Conservation (phyloP, 2,113 vertebrate species). For the Podocnemis expansa region DNA sequence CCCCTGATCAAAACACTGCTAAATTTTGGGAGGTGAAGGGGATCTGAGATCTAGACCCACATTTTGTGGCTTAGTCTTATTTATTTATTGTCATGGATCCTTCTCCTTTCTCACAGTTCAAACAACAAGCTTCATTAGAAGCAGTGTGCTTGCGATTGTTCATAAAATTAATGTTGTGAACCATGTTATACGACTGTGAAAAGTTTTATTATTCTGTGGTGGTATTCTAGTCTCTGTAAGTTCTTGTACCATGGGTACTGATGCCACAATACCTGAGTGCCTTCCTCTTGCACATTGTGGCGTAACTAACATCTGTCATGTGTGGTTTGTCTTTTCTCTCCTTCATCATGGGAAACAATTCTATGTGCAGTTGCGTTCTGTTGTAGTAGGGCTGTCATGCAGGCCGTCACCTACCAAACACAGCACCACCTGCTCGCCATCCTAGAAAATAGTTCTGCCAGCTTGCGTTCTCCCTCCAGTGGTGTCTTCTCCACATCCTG, state of each 20-base stretch:
- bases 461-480: no score
- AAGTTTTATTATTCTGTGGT: not conserved
- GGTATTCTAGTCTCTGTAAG: not conserved
- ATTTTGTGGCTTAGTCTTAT: not conserved
- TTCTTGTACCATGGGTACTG: not conserved
- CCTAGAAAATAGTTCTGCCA: no score
- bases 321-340: not conserved
- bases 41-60: not conserved
- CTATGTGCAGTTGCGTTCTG: not conserved
- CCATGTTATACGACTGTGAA: not conserved
- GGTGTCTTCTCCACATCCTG: no score
- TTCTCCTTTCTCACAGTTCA: not conserved
- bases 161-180: not conserved
- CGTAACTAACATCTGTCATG: conserved; percentile 17
- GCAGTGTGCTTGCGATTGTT: not conserved
- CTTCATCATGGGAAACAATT: not conserved
- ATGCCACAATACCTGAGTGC: not conserved
- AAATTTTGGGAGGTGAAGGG: not conserved
- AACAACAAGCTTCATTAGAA: not conserved
- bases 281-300: not conserved
- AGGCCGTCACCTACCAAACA: no score
- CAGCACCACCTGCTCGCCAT: no score
- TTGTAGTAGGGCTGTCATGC: not conserved
- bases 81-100: not conserved
- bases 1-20: fast-evolving